phyloP scores from a whole-genome alignment of 2,797 vertebrate species.

The Enteromius unitaeniatus region DNA sequence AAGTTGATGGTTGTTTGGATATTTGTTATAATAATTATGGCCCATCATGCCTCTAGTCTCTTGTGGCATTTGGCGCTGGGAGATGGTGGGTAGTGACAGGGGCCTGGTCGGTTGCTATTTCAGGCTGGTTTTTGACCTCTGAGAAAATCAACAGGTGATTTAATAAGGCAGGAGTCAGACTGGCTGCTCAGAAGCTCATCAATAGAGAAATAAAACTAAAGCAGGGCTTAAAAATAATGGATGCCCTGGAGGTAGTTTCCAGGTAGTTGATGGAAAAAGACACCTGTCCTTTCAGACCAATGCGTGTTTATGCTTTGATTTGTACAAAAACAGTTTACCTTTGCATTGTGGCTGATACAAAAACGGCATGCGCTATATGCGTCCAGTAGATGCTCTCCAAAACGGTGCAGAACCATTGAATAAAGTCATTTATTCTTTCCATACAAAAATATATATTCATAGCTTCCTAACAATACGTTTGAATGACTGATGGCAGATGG shows the following conservation, averaged over 20 bases:
- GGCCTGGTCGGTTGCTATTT: background rate
- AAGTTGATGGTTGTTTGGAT: constrained; percentile 28
- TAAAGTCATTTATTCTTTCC: no score
- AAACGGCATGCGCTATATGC: no score
- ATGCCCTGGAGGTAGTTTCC: background rate
- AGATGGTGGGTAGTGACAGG: constrained; percentile 2
- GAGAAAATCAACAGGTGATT: constrained; percentile 36
- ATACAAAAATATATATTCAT: no score
- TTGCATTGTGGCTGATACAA: no score
- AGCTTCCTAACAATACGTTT: no score
- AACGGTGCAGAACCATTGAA: no score
- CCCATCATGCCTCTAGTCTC: constrained; percentile 30
- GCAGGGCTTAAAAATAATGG: background rate
- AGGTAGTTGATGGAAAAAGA: background rate
- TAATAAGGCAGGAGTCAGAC: background rate
- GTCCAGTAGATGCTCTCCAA: no score
- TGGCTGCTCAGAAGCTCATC: background rate
- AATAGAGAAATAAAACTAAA: background rate
- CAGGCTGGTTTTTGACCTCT: constrained; percentile 29
- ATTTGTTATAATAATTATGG: constrained; percentile 61
- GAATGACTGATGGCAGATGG: no score
- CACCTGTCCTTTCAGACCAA: background rate
- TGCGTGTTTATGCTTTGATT: background rate
- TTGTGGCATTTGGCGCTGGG: background rate
- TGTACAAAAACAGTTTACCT: no score